Conservation (phyloP, 2,797 vertebrate genomes). For the Falco novaeseelandiae region DNA sequence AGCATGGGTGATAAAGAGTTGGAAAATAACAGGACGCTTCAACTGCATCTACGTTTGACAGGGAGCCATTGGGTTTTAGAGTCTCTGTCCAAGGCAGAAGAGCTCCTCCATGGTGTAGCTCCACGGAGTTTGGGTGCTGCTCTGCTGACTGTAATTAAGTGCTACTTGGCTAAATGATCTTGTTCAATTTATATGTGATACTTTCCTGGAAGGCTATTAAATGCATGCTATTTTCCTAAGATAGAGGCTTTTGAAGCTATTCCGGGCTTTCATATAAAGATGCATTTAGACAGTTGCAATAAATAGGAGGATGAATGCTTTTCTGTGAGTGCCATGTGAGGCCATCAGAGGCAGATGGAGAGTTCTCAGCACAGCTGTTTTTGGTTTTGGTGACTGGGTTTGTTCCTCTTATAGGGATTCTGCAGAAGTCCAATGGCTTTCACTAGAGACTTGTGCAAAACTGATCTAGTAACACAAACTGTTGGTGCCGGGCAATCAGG, state of each 20-base stretch:
- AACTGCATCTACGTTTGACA: background rate
- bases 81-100: background rate
- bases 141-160: slow-evolving; percentile 15
- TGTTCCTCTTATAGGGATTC: slow-evolving; percentile 32
- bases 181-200: slow-evolving; percentile 1
- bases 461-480: background rate
- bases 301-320: background rate
- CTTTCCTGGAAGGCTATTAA: slow-evolving; percentile 53
- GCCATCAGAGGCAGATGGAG: background rate
- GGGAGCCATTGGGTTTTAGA: background rate
- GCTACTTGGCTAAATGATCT: slow-evolving; percentile 19
- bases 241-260: slow-evolving; percentile 42
- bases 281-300: background rate
- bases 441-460: slow-evolving; percentile 9
- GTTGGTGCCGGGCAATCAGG: background rate
- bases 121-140: background rate
- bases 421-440: slow-evolving; percentile 27
- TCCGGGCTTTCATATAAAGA: slow-evolving; percentile 26
- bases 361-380: background rate
- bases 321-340: background rate
- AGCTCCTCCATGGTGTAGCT: background rate
- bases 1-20: background rate
- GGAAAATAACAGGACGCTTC: background rate
- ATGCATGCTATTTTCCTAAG: slow-evolving; percentile 32
- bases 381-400: background rate